A percentile compares a stretch with the other conserved stretches of the same genome.
Evolutionary conservation across 2,888 invertebrate species (phyloP).

Genomic region (Noctua janthe): DNA sequence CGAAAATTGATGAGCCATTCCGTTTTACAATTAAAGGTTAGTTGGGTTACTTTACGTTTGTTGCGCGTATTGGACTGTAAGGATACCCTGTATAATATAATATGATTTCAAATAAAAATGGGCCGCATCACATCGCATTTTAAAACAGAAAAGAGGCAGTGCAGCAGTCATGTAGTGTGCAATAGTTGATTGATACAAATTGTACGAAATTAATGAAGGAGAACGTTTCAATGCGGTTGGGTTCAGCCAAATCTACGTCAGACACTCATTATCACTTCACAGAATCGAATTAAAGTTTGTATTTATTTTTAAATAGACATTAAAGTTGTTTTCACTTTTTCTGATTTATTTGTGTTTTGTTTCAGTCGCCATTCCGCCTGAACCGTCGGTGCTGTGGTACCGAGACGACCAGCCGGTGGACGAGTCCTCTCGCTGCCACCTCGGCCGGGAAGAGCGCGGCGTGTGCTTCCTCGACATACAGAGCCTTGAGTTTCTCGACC

Average conservation of each 20-base stretch:
- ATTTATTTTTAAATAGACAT: neutral
- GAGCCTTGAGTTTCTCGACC: conserved; percentile 95
- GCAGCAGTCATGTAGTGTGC: neutral
- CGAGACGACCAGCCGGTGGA: conserved; percentile 95
- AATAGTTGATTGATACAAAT: neutral
- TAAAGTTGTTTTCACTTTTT: neutral
- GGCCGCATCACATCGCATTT: neutral
- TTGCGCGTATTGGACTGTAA: neutral
- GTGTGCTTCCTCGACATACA: conserved; percentile 93
- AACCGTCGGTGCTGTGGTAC: conserved; percentile 96
- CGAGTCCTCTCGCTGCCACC: conserved; percentile 91
- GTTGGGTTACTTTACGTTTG: neutral
- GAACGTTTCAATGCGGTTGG: neutral
- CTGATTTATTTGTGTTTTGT: conserved; percentile 63
- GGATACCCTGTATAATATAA: neutral
- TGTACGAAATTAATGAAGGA: neutral
- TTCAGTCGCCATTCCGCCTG: conserved; percentile 94
- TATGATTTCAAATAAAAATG: neutral
- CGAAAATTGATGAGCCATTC: conserved; percentile 95
- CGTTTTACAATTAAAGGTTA: conserved; percentile 95
- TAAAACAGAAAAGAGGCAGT: neutral
- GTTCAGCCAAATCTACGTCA: neutral
- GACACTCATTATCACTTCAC: neutral
- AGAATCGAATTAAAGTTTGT: neutral
- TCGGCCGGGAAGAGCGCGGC: conserved; percentile 93